phyloP scores from a whole-genome alignment of 2,113 vertebrate genomes.

The Nannospalax galili region DNA sequence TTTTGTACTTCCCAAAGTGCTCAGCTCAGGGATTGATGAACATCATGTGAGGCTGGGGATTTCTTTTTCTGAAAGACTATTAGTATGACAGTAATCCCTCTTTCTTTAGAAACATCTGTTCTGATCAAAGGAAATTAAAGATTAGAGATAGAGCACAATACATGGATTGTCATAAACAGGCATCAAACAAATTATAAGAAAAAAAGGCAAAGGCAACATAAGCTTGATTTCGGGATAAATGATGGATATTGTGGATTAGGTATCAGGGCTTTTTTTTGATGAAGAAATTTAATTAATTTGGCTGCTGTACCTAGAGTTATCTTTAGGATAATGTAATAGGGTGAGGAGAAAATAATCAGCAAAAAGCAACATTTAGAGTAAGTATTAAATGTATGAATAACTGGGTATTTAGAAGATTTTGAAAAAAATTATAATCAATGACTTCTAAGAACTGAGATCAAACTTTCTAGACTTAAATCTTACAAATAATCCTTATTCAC shows the following conservation, averaged over 20 bases:
- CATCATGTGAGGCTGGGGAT: background rate
- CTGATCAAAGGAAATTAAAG: background rate
- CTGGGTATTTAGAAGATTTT: background rate
- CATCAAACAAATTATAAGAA: background rate
- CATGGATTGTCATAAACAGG: background rate
- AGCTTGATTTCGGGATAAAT: background rate
- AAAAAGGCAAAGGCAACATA: background rate
- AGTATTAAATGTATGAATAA: background rate
- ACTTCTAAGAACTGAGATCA: background rate
- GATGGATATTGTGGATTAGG: background rate
- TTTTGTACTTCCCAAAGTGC: background rate
- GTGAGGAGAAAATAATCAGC: background rate
- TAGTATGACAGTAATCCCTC: background rate
- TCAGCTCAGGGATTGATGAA: background rate
- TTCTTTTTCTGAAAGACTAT: conserved; percentile 9
- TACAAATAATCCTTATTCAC: background rate
- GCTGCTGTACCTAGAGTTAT: background rate
- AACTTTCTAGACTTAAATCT: background rate
- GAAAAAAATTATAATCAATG: background rate
- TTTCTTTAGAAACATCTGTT: conserved; percentile 24
- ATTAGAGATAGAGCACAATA: background rate
- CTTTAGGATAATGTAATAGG: background rate
- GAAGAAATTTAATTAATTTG: background rate
- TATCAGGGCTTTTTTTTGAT: background rate
- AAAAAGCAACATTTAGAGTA: background rate